A percentile compares a stretch with the other conserved stretches of the same genome.
phyloP scores from a whole-genome alignment of 2,797 vertebrate genomes.

The Brotula barbata region DNA sequence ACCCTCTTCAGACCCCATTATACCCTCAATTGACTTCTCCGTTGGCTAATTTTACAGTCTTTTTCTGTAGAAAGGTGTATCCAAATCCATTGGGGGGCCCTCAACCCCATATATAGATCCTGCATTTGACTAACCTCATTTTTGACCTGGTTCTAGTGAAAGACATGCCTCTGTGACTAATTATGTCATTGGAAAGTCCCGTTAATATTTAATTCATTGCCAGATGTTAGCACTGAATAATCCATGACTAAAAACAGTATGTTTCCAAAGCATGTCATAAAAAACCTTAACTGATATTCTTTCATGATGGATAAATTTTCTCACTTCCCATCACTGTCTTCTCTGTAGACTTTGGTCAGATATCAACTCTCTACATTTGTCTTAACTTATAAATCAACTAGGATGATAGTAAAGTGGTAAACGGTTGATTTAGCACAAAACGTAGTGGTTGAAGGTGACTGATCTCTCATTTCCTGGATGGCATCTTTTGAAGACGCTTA shows the following conservation, averaged over 20 bases:
- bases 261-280: conserved; percentile 63
- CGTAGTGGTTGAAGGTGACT: no score
- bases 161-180: conserved; percentile 68
- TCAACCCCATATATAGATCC: conserved; percentile 62
- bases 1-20: conserved; percentile 1
- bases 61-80: conserved; percentile 41
- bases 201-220: conserved; percentile 80
- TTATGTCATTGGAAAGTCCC: conserved; percentile 68
- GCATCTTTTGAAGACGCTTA: no score
- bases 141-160: conserved; percentile 77
- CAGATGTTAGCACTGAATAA: conserved; percentile 79
- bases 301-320: conserved; percentile 31
- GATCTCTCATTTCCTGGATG: no score
- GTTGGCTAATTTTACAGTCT: background rate
- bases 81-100: conserved; percentile 46
- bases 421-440: conserved; percentile 26
- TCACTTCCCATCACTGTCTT: background rate
- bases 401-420: no score
- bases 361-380: conserved; percentile 11
- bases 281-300: conserved; percentile 39
- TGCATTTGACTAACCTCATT: conserved; percentile 72
- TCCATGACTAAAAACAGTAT: conserved; percentile 71
- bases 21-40: conserved; percentile 12
- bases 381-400: conserved; percentile 2
- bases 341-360: conserved; percentile 29